These are phyloP conservation scores for Diarsia brunnea DNA, from an alignment of 2,888 invertebrate species.

Conservation along the genomic window DNA sequence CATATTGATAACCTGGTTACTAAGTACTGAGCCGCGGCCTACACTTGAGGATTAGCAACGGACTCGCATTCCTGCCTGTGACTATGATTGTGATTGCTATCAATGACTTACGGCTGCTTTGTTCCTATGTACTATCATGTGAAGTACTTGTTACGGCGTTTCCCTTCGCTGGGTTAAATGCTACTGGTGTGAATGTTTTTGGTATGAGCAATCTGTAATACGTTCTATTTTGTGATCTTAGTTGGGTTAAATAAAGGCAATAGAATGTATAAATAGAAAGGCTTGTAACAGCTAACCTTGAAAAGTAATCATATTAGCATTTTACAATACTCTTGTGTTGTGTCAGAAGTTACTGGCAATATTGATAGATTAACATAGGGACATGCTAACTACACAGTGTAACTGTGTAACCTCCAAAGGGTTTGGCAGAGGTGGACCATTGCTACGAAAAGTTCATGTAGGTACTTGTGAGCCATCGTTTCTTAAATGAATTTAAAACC, in stretches of 20 bases:
- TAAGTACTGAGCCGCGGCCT: neutral
- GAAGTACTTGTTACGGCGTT: conserved; percentile 18
- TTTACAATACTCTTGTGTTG: too few relatives aligned
- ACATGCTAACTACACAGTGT: too few relatives aligned
- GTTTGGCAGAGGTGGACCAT: neutral
- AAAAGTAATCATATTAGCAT: too few relatives aligned
- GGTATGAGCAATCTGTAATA: conserved; percentile 5
- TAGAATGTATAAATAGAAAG: neutral
- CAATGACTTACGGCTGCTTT: conserved; percentile 63
- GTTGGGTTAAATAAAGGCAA: neutral
- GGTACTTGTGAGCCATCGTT: neutral
- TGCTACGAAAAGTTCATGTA: neutral
- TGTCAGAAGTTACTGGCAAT: too few relatives aligned
- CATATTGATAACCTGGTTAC: conserved; percentile 42
- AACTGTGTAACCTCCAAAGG: too few relatives aligned
- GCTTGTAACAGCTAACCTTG: neutral
- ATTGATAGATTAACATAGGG: too few relatives aligned
- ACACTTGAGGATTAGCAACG: conserved; percentile 58
- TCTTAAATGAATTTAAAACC: too few relatives aligned
- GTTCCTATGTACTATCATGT: conserved; percentile 39
- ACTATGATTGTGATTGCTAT: conserved; percentile 65
- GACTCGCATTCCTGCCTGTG: conserved; percentile 59
- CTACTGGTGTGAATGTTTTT: conserved; percentile 19
- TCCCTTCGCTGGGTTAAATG: conserved; percentile 27
- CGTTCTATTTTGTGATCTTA: neutral